Conservation (phyloP, 2,797 vertebrate genomes). For the Garrulus glandarius region DNA sequence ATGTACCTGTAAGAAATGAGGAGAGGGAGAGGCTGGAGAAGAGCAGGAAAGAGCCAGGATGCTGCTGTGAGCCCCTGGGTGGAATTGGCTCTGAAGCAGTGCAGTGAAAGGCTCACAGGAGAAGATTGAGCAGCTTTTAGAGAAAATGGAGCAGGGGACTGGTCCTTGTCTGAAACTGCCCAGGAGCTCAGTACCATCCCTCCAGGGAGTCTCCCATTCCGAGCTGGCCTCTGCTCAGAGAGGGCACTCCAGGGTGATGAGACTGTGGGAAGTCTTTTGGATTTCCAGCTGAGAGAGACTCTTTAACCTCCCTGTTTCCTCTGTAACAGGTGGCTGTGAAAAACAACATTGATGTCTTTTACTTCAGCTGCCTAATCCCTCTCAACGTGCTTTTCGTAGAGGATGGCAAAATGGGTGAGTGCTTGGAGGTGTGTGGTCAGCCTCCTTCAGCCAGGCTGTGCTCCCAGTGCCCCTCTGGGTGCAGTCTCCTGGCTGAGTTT, state of each 20-base stretch:
- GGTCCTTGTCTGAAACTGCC: neutral
- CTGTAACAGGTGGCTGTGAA: slow-evolving; percentile 93
- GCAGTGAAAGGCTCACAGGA: neutral
- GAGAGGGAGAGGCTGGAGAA: neutral
- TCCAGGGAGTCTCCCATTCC: neutral
- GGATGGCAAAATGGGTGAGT: slow-evolving; percentile 98
- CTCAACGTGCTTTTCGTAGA: slow-evolving; percentile 97
- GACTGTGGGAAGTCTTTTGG: neutral
- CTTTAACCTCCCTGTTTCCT: slow-evolving; percentile 31
- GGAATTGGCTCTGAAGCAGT: neutral
- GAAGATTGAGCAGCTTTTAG: neutral
- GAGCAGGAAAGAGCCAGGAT: neutral
- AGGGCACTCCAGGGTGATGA: neutral
- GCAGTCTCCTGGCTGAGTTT: neutral
- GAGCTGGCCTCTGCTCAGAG: neutral
- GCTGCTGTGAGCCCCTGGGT: neutral
- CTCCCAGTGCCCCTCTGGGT: neutral
- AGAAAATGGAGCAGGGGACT: neutral
- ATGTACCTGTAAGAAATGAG: neutral
- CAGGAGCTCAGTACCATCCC: neutral
- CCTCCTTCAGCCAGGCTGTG: neutral
- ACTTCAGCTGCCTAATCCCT: slow-evolving; percentile 98
- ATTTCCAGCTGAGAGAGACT: neutral
- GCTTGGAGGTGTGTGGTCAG: neutral
- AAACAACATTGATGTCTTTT: slow-evolving; percentile 98